Percentiles rank a stretch among this genome's conserved stretches.
Conservation (phyloP, 2,113 vertebrate genomes). For the Rhodinocichla rosea region DNA sequence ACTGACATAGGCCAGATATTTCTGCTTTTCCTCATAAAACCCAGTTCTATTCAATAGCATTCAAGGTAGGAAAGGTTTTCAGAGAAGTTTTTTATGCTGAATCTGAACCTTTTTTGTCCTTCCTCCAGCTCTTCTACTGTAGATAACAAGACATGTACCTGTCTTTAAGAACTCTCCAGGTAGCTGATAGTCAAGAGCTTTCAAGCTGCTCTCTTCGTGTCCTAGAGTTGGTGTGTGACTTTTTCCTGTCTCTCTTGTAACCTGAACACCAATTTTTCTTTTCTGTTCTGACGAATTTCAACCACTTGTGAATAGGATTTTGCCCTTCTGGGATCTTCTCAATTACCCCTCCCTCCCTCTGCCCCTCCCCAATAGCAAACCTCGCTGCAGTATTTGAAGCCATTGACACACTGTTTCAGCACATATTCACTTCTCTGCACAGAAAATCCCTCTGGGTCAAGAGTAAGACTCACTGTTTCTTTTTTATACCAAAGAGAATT, state of each 20-base stretch:
- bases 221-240: slow-evolving; percentile 14
- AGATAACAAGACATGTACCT: slow-evolving; percentile 22
- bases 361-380: slow-evolving; percentile 14
- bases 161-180: slow-evolving; percentile 48
- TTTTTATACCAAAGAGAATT: slow-evolving; percentile 24
- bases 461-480: background rate
- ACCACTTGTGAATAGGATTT: slow-evolving; percentile 24
- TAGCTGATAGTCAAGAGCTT: background rate
- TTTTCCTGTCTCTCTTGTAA: slow-evolving; percentile 38
- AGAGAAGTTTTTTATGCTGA: background rate
- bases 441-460: slow-evolving; percentile 26
- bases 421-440: background rate
- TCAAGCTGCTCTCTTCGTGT: slow-evolving; percentile 34
- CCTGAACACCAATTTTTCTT: slow-evolving; percentile 39
- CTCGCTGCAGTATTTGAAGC: slow-evolving; percentile 21
- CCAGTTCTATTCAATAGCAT: background rate
- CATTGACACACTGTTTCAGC: background rate
- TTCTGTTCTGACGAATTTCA: slow-evolving; percentile 33
- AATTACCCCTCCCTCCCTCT: slow-evolving; percentile 20
- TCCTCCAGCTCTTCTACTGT: background rate
- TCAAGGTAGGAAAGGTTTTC: background rate
- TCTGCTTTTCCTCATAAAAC: background rate
- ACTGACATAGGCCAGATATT: background rate
- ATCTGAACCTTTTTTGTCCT: background rate
- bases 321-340: slow-evolving; percentile 36